Evolutionary conservation across 2,797 vertebrate genomes (phyloP).

Genomic region (Typhlichthys eigenmanni): DNA sequence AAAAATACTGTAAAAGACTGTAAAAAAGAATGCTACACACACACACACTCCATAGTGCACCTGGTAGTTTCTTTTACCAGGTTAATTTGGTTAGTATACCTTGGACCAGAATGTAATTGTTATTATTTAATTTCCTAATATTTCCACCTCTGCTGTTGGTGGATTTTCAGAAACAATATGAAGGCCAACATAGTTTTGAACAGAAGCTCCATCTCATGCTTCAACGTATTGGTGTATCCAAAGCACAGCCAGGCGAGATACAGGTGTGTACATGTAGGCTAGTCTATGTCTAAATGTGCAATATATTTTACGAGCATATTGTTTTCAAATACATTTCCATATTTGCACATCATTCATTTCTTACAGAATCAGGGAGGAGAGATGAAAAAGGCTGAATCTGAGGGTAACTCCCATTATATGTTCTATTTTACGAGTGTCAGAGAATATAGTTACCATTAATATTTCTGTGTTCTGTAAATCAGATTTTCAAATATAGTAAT

Average conservation of each 20-base stretch:
- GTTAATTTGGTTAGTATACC: too few relatives aligned
- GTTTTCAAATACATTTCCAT: slow-evolving; percentile 4
- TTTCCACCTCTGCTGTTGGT: slow-evolving; percentile 7
- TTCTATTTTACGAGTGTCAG: slow-evolving; percentile 8
- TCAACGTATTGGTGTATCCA: slow-evolving; percentile 91
- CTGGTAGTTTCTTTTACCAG: too few relatives aligned
- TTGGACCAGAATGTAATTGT: too few relatives aligned
- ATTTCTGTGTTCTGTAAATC: background rate
- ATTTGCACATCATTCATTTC: slow-evolving; percentile 15
- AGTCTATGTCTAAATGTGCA: slow-evolving; percentile 1
- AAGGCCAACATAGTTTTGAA: slow-evolving; percentile 90
- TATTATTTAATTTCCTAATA: too few relatives aligned
- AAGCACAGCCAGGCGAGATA: slow-evolving; percentile 83
- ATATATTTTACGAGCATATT: background rate
- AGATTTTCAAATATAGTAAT: slow-evolving; percentile 13
- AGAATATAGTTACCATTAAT: background rate
- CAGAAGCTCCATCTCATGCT: slow-evolving; percentile 94
- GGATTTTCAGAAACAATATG: slow-evolving; percentile 83
- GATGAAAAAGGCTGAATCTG: slow-evolving; percentile 79
- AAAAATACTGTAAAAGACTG: too few relatives aligned
- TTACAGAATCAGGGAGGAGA: slow-evolving; percentile 72
- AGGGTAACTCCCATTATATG: slow-evolving; percentile 61
- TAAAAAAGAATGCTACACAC: too few relatives aligned
- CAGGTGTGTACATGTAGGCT: slow-evolving; percentile 53
- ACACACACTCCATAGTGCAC: too few relatives aligned